phyloP scores from a whole-genome alignment of 2,113 vertebrate species.

The Anhinga anhinga region DNA sequence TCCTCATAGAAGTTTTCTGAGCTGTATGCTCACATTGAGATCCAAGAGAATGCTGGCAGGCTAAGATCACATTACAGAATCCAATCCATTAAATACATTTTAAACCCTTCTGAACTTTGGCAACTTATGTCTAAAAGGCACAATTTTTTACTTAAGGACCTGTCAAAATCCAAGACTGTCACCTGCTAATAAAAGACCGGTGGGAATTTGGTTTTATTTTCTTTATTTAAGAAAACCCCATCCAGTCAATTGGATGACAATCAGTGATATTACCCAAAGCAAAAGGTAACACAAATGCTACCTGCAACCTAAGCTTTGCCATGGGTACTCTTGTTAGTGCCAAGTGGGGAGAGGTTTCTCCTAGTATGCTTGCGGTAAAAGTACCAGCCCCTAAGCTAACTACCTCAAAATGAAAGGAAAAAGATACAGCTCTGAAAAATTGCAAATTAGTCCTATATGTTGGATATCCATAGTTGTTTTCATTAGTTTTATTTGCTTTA shows the following conservation, averaged over 20 bases:
- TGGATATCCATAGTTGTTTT: neutral
- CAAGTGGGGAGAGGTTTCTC: neutral
- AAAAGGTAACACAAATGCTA: neutral
- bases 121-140: neutral
- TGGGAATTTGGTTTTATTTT: neutral
- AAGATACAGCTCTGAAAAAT: neutral
- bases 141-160: neutral
- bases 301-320: neutral
- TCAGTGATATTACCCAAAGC: neutral
- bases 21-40: neutral
- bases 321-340: neutral
- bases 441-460: neutral
- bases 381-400: neutral
- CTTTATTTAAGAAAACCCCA: neutral
- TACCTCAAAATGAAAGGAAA: neutral
- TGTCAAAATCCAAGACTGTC: neutral
- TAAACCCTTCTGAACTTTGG: neutral
- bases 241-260: neutral
- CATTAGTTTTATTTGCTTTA: neutral
- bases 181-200: neutral
- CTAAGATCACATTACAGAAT: neutral
- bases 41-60: neutral
- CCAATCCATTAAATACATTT: neutral
- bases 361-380: neutral
- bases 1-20: neutral